phyloP scores from a whole-genome alignment of 1,140 invertebrate species.

The Phymorhynchus buccinoides region DNA sequence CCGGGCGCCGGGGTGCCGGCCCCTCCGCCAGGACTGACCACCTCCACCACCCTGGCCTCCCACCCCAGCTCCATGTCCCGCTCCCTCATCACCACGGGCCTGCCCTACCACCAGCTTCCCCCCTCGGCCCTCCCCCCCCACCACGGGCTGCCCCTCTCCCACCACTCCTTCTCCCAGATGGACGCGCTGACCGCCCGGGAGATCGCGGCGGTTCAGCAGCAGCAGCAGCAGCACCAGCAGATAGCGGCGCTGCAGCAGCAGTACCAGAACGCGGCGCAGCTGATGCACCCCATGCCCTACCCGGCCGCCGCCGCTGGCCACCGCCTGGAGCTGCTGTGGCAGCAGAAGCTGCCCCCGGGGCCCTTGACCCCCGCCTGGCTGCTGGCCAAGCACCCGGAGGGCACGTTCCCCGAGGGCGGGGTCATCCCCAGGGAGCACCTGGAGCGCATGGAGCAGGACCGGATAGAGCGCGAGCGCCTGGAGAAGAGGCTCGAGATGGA shows the following conservation, averaged over 20 bases:
- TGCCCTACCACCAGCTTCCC: conserved; percentile 54
- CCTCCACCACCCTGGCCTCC: conserved; percentile 36
- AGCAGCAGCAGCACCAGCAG: conserved; percentile 59
- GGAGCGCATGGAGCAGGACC: conserved; percentile 62
- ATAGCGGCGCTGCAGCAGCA: conserved; percentile 60
- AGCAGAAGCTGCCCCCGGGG: conserved; percentile 70
- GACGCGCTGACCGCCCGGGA: conserved; percentile 46
- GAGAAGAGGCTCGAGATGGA: conserved; percentile 48
- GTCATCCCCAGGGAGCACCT: conserved; percentile 69
- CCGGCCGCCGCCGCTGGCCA: background rate
- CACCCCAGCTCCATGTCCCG: conserved; percentile 35
- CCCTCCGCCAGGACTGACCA: conserved; percentile 22
- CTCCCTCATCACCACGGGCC: conserved; percentile 46
- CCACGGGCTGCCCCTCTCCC: conserved; percentile 55
- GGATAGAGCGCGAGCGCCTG: conserved; percentile 70
- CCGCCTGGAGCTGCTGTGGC: conserved; percentile 68
- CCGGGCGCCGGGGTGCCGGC: conserved; percentile 40
- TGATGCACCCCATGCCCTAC: conserved; percentile 52
- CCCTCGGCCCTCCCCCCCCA: conserved; percentile 37
- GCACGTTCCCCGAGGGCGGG: conserved; percentile 70
- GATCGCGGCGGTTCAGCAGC: conserved; percentile 42
- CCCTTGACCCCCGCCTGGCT: conserved; percentile 69
- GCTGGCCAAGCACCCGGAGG: conserved; percentile 67
- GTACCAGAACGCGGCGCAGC: conserved; percentile 52
- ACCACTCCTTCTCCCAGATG: conserved; percentile 52